phyloP scores from a whole-genome alignment of 2,113 vertebrate species.

The Gymnocephalus cernua region DNA sequence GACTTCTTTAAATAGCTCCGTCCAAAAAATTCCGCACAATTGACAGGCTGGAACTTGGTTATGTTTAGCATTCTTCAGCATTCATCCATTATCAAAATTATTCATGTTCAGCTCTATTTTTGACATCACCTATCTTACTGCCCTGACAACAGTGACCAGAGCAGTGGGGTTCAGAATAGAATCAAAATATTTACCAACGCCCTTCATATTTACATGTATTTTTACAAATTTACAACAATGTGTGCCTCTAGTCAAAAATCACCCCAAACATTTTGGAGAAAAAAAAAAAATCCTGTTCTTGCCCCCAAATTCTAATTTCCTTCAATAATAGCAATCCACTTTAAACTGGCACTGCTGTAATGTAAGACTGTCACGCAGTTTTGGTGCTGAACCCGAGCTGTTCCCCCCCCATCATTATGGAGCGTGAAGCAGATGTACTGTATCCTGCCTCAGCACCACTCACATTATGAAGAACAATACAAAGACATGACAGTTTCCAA shows the following conservation, averaged over 20 bases:
- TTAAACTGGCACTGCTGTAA: conserved; percentile 37
- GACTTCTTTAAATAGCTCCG: not conserved
- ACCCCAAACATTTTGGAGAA: not conserved
- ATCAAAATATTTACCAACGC: not conserved
- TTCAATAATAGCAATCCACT: conserved; percentile 41
- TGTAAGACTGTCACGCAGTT: conserved; percentile 32
- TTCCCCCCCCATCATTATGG: conserved; percentile 42
- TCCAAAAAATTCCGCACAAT: not conserved
- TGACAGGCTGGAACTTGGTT: not conserved
- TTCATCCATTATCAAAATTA: not conserved
- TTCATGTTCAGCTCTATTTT: not conserved
- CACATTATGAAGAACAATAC: conserved; percentile 2
- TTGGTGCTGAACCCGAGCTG: conserved; percentile 27
- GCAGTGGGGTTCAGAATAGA: not conserved
- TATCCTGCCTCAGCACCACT: conserved; percentile 28
- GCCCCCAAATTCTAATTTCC: conserved; percentile 12
- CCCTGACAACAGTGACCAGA: not conserved
- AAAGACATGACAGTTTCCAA: conserved; percentile 8
- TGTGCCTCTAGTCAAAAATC: not conserved
- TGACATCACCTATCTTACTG: not conserved
- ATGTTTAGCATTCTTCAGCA: not conserved
- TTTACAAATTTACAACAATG: not conserved
- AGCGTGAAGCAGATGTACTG: conserved; percentile 47
- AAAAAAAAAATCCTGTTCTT: conserved; percentile 20
- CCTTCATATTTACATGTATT: not conserved